These are phyloP conservation scores for Oscheius myriophilus DNA, from an alignment of 2,888 invertebrate species.

Conservation along the genomic window DNA sequence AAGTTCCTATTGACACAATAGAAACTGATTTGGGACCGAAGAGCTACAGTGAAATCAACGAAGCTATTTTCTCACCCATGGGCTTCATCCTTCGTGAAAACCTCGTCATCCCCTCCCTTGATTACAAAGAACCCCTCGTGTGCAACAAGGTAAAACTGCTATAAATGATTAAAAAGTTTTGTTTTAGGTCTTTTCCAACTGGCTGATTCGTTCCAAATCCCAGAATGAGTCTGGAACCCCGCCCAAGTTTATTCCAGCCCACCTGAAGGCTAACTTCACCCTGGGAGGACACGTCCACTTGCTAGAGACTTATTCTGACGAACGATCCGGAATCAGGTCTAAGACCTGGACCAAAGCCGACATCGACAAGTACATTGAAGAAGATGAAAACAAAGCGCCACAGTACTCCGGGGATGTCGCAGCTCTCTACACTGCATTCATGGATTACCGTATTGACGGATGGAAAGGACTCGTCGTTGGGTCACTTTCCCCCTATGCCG, in stretches of 20 bases:
- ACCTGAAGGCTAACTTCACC: not conserved
- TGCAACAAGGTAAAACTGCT: not conserved
- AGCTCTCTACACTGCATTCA: conserved; percentile 3
- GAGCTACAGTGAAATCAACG: conserved; percentile 8
- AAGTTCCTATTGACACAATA: too few species aligned
- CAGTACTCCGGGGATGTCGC: not conserved
- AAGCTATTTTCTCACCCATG: conserved; percentile 2
- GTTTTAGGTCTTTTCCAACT: conserved; percentile 10
- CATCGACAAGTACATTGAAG: not conserved
- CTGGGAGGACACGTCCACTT: not conserved
- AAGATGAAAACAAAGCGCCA: not conserved
- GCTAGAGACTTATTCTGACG: not conserved
- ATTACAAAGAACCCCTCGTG: not conserved
- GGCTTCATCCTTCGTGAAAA: conserved; percentile 1
- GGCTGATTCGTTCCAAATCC: conserved; percentile 5
- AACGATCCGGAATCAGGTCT: not conserved
- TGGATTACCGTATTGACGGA: not conserved
- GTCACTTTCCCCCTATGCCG: conserved; percentile 2
- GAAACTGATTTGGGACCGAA: not conserved
- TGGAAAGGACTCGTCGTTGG: conserved; percentile 1
- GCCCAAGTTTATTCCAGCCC: not conserved
- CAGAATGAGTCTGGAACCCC: conserved; percentile 23
- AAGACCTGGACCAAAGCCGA: not conserved
- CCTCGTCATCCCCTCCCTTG: not conserved
- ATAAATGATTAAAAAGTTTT: not conserved